These are phyloP conservation scores for Gisinianus flammeolus DNA, from an alignment of 2,888 invertebrate species.

Conservation along the genomic window DNA sequence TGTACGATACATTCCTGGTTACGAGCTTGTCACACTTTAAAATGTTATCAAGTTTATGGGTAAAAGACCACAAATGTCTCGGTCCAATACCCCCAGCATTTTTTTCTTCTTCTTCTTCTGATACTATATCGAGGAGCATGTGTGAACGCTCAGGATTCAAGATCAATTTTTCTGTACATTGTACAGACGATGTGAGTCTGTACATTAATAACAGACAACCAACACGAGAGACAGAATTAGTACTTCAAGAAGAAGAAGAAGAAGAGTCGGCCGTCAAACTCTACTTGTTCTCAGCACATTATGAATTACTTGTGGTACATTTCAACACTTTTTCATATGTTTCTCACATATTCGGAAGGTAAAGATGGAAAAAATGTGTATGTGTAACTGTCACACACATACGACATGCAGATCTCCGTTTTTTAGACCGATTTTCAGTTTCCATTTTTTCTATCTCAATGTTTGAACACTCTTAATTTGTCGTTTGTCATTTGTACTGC, in stretches of 20 bases:
- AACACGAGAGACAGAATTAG: not conserved
- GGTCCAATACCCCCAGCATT: not conserved
- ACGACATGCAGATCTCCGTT: not conserved
- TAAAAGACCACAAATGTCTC: conserved; percentile 9
- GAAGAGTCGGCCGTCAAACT: not conserved
- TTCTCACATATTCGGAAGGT: not conserved
- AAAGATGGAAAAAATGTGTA: not conserved
- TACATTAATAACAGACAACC: not conserved
- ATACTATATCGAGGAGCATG: not conserved
- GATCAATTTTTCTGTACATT: not conserved
- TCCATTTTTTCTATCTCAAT: too few species aligned
- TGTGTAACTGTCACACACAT: not conserved
- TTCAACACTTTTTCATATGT: conserved; percentile 6
- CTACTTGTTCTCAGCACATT: not conserved
- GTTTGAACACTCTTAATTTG: too few species aligned
- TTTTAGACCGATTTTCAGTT: too few species aligned
- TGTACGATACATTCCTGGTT: not conserved
- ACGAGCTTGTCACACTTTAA: conserved; percentile 3
- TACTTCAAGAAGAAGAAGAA: not conserved
- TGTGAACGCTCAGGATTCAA: not conserved
- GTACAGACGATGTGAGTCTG: not conserved
- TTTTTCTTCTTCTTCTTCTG: not conserved
- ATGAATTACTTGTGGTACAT: not conserved
- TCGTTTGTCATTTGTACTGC: too few species aligned
- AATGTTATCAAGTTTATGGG: conserved; percentile 7